These are phyloP conservation scores for Centropyge bicolor DNA, from an alignment of 2,797 vertebrate species.

Conservation along the genomic window DNA sequence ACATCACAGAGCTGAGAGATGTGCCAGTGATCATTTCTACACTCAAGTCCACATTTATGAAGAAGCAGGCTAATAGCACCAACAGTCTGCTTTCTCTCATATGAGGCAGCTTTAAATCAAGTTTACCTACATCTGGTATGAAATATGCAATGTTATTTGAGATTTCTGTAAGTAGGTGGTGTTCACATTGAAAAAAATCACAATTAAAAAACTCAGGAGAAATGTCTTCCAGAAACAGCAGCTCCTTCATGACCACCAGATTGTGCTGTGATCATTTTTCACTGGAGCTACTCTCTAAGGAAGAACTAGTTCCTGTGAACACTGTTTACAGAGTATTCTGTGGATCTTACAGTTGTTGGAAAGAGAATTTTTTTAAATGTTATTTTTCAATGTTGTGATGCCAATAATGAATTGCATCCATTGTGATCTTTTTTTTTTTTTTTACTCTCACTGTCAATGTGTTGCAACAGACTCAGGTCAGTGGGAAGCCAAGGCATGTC, in stretches of 20 bases:
- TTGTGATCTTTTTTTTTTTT: too few species aligned
- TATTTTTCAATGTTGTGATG: too few species aligned
- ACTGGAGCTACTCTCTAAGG: background rate
- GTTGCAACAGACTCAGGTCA: too few species aligned
- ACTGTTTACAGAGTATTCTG: too few species aligned
- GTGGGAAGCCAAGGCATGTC: too few species aligned
- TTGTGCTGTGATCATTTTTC: background rate
- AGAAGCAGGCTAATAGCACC: background rate
- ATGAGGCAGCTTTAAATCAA: background rate
- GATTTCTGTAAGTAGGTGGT: background rate
- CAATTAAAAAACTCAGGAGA: background rate
- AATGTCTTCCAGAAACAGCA: background rate
- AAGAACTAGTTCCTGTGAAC: background rate
- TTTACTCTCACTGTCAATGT: too few species aligned
- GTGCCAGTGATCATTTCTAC: background rate
- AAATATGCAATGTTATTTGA: background rate
- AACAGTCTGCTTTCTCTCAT: background rate
- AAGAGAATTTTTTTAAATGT: too few species aligned
- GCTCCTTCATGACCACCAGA: background rate
- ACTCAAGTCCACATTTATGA: background rate
- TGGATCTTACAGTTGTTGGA: too few species aligned
- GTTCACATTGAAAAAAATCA: background rate
- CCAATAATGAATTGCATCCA: too few species aligned
- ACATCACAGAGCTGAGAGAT: constrained; percentile 4
- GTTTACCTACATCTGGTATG: background rate